Evolutionary conservation across 2,888 invertebrate genomes (phyloP).

Genomic region (Archips xylosteana): DNA sequence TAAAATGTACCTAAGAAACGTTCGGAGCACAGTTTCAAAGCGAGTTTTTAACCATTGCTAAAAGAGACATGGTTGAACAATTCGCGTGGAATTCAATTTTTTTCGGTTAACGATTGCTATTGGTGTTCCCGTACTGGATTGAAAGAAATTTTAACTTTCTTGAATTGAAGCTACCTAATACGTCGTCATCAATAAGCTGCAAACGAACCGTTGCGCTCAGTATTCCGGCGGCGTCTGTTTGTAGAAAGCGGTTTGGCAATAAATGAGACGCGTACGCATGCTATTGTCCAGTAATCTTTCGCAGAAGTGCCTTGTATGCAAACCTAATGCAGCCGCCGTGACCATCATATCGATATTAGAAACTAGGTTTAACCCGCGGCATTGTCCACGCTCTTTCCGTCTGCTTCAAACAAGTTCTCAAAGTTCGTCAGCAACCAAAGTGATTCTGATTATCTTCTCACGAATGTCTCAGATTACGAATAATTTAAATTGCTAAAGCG

Average conservation of each 20-base stretch:
- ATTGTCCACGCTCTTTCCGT: conserved; percentile 8
- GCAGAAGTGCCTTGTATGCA: conserved; percentile 77
- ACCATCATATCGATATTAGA: conserved; percentile 61
- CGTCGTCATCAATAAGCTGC: conserved; percentile 57
- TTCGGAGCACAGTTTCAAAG: neutral
- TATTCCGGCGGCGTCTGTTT: conserved; percentile 74
- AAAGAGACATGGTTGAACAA: conserved; percentile 33
- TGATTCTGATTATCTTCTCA: conserved; percentile 14
- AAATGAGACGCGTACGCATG: conserved; percentile 71
- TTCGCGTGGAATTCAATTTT: conserved; percentile 30
- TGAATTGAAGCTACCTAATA: conserved; percentile 35
- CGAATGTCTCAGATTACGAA: conserved; percentile 16
- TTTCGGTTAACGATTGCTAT: neutral
- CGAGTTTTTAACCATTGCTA: neutral
- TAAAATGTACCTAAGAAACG: neutral
- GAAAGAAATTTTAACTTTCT: conserved; percentile 38
- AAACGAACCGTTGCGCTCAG: conserved; percentile 60
- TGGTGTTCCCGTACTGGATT: conserved; percentile 14
- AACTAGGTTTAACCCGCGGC: conserved; percentile 36
- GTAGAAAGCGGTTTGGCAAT: conserved; percentile 85
- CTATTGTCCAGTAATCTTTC: conserved; percentile 83
- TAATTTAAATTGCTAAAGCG: conserved; percentile 24
- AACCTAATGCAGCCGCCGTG: conserved; percentile 68
- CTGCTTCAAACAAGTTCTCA: conserved; percentile 6
- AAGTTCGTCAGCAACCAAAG: neutral